Percentiles rank a stretch among this genome's conserved stretches.
Conservation (phyloP, 1,140 invertebrate genomes). For the Gonioctena quinquepunctata region DNA sequence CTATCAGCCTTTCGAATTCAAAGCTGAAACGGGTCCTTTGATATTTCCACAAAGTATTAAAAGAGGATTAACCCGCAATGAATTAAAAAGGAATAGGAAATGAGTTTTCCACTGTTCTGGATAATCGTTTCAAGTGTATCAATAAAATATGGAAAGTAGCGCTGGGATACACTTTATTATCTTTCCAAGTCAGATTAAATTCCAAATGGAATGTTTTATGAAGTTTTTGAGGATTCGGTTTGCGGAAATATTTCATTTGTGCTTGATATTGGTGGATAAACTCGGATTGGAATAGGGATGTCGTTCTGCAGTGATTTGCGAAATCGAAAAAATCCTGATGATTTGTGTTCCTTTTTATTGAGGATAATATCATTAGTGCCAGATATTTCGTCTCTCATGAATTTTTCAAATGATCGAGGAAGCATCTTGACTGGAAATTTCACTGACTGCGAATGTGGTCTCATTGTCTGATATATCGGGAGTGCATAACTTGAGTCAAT, state of each 20-base stretch:
- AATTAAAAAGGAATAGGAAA: conserved; percentile 6
- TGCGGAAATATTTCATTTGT: neutral
- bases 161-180: neutral
- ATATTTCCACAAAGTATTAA: conserved; percentile 6
- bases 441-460: no score
- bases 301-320: no score
- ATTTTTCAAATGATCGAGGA: no score
- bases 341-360: no score
- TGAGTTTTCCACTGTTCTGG: conserved; percentile 4
- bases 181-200: neutral
- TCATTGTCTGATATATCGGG: no score
- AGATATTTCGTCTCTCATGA: no score
- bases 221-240: neutral
- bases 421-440: no score
- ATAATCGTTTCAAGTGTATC: neutral
- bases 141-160: neutral
- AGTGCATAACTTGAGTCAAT: no score
- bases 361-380: no score
- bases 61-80: conserved; percentile 2
- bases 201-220: neutral
- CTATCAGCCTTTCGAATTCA: neutral
- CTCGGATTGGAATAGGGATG: neutral
- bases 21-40: neutral
- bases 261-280: neutral
- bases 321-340: no score